A percentile compares a stretch with the other conserved stretches of the same genome.
Conservation (phyloP, 2,888 invertebrate genomes). For the Tridacna crocea region DNA sequence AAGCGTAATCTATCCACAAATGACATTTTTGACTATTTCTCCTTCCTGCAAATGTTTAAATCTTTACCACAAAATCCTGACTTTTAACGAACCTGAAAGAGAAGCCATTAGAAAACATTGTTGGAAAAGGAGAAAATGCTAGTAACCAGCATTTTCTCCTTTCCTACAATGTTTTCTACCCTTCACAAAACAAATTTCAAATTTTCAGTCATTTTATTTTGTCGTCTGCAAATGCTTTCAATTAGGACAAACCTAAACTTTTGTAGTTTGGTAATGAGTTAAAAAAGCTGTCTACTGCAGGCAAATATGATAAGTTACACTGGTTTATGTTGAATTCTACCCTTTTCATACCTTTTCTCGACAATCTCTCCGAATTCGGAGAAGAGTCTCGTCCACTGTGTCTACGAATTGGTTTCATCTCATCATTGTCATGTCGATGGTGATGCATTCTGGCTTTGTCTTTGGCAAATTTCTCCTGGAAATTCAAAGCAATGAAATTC, state of each 20-base stretch:
- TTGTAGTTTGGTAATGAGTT: too few relatives aligned
- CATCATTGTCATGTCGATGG: conserved; percentile 46
- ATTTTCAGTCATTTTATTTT: too few relatives aligned
- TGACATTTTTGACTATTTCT: not conserved
- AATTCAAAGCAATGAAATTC: conserved; percentile 15
- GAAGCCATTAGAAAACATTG: too few relatives aligned
- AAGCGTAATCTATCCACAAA: not conserved
- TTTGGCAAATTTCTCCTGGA: conserved; percentile 77
- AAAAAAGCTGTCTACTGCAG: not conserved
- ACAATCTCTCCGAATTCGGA: not conserved
- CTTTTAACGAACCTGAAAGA: too few relatives aligned
- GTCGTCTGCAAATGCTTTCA: too few relatives aligned
- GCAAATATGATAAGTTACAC: not conserved
- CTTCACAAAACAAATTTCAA: too few relatives aligned
- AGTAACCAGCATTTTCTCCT: too few relatives aligned
- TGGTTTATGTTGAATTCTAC: not conserved
- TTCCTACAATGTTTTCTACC: too few relatives aligned
- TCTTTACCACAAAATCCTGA: too few relatives aligned
- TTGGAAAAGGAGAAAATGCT: too few relatives aligned
- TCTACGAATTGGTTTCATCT: conserved; percentile 45
- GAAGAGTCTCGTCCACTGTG: conserved; percentile 9
- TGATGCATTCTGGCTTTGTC: conserved; percentile 81
- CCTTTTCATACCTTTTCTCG: not conserved
- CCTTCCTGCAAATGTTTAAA: not conserved
- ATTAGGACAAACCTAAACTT: too few relatives aligned